Evolutionary conservation across 2,888 invertebrate genomes (phyloP), one percentile per base, ranked within the genome.

Genomic region (Nowickia ferox): DNA sequence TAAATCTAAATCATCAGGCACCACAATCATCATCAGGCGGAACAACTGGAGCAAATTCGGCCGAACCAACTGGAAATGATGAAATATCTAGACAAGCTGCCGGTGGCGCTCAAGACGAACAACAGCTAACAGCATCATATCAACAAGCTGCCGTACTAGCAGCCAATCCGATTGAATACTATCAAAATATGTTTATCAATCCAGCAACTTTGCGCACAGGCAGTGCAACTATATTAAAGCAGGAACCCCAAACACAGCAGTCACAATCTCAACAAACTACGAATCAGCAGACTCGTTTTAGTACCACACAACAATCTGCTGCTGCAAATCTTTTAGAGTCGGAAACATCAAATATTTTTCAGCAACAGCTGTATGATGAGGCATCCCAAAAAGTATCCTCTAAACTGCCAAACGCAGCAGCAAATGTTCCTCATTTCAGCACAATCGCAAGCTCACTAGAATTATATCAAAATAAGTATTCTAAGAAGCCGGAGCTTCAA

Each of bases 401-500:
- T 17, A 91, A 91, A 87, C 88, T 91, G 88, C 91, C 92, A 79
- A 87, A 87, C 48, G 81, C 88, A 72, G 82, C 86, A 83, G 83
- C 83, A 74, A 91, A 92, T 87, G 91, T 91, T 69, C 90, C 92
- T 75, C 90, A 90, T 80, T 92, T 92, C 74, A 91, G 90, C 87
- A 89, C 90, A 77, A 89, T 92, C 65, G 91, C 92, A 84, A 92
- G 92, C 87, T 92, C 92, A 48, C 88, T 93, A 86, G 92, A 93
- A 89, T 91, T 92, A 79, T 93, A 93, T 90, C 92, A 92, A 88
- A 92, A 92, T 88, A 92, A 92, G 88, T 92, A 92, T 88, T 90
- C 90, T 84, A 92, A 92, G 88, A 92, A 92, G 90, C 91, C 92
- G 89, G 92, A 92, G 88, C 90, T 91, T 90, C 92, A 86, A 86